A percentile compares a stretch with the other conserved stretches of the same genome.
Conservation (phyloP, 2,888 invertebrate genomes). For the Drosophila fungiperda region DNA sequence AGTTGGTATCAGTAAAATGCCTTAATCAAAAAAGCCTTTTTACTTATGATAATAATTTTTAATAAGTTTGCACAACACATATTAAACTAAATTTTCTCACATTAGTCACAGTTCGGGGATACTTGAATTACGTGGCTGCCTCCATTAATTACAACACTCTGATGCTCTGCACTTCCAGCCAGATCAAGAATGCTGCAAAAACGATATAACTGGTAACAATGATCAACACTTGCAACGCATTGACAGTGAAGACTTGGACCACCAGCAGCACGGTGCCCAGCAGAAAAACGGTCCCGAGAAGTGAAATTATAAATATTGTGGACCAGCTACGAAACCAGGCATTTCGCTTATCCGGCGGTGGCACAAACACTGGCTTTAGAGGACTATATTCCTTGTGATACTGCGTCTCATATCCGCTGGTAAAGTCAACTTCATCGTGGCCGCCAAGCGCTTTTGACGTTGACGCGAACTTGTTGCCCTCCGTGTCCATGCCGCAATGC, state of each 20-base stretch:
- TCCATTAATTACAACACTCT: slow-evolving; percentile 66
- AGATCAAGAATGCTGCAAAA: slow-evolving; percentile 65
- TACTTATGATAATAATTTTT: slow-evolving; percentile 39
- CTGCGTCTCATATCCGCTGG: slow-evolving; percentile 80
- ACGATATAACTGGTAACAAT: slow-evolving; percentile 64
- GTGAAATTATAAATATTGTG: slow-evolving; percentile 64
- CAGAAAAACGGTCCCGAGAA: slow-evolving; percentile 65
- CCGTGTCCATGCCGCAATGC: slow-evolving; percentile 72
- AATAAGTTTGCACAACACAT: slow-evolving; percentile 60
- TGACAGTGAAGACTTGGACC: slow-evolving; percentile 69
- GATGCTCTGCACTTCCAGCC: slow-evolving; percentile 76
- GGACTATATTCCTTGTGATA: slow-evolving; percentile 79
- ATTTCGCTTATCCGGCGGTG: slow-evolving; percentile 58
- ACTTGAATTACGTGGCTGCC: background rate
- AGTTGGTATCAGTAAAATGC: slow-evolving; percentile 31
- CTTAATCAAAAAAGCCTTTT: slow-evolving; percentile 37
- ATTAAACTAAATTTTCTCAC: slow-evolving; percentile 19
- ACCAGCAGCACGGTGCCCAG: slow-evolving; percentile 71
- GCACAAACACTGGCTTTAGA: slow-evolving; percentile 57
- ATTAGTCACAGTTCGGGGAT: slow-evolving; percentile 45
- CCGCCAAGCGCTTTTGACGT: slow-evolving; percentile 20
- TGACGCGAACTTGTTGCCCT: slow-evolving; percentile 43
- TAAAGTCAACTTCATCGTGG: slow-evolving; percentile 77
- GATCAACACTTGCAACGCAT: slow-evolving; percentile 61
- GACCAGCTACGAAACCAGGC: slow-evolving; percentile 77